Conservation (phyloP, 2,113 vertebrate species). For the Sapayoa aenigma region DNA sequence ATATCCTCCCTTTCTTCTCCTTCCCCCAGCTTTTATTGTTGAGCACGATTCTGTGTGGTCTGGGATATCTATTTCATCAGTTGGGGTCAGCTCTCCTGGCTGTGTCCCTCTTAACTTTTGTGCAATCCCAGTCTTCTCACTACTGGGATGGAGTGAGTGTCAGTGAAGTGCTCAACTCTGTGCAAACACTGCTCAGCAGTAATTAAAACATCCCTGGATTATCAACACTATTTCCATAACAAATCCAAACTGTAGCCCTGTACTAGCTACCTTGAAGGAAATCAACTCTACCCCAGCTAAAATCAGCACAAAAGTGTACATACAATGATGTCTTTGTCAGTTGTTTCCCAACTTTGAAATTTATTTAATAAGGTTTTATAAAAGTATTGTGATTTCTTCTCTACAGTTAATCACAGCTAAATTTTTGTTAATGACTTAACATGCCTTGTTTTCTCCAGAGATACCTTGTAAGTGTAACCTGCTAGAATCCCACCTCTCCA, state of each 20-base stretch:
- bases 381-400: neutral
- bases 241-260: neutral
- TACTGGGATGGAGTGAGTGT: too few species aligned
- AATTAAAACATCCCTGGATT: neutral
- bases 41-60: neutral
- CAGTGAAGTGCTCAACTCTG: neutral
- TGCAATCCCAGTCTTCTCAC: neutral
- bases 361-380: conserved; percentile 36
- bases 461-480: neutral
- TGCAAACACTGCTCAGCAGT: neutral
- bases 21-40: neutral
- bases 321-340: neutral
- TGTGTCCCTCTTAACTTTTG: neutral
- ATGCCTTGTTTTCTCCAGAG: neutral
- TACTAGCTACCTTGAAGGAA: neutral
- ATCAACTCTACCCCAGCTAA: neutral
- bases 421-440: neutral
- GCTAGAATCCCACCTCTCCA: neutral
- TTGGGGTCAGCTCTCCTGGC: neutral
- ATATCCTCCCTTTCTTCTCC: neutral
- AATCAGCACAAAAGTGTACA: neutral
- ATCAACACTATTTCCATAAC: neutral
- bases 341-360: neutral
- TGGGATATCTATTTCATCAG: neutral
- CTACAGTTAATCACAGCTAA: neutral